A percentile compares a stretch with the other conserved stretches of the same genome.
These are phyloP conservation scores for Orius laevigatus DNA, from an alignment of 1,140 invertebrate species.

Conservation along the genomic window DNA sequence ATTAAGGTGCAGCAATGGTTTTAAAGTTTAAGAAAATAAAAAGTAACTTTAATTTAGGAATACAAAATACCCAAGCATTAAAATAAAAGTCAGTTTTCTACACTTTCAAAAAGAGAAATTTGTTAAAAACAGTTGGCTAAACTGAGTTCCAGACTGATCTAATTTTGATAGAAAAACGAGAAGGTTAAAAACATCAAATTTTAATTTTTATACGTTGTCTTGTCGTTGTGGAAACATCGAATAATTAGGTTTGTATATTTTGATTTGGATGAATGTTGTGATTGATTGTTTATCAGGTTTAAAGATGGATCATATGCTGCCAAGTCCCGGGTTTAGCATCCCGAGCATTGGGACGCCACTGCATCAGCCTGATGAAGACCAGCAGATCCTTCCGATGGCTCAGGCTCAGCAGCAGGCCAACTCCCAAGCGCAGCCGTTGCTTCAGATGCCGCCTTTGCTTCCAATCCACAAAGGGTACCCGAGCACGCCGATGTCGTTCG, in stretches of 20 bases:
- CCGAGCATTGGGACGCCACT: constrained; percentile 77
- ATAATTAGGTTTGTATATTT: neutral
- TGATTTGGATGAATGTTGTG: neutral
- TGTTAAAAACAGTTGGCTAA: too few species aligned
- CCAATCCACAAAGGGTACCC: constrained; percentile 42
- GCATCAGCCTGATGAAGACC: constrained; percentile 82
- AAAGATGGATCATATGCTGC: constrained; percentile 73
- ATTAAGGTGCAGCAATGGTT: too few species aligned
- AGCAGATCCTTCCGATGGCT: constrained; percentile 65
- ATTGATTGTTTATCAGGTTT: neutral
- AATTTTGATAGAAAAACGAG: too few species aligned
- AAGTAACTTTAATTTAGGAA: too few species aligned
- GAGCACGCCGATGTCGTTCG: constrained; percentile 43
- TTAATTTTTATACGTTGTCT: too few species aligned
- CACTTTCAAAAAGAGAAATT: too few species aligned
- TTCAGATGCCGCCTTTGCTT: constrained; percentile 37
- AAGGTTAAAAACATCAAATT: too few species aligned
- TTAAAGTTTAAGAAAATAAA: too few species aligned
- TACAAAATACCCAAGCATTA: too few species aligned
- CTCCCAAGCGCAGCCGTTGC: constrained; percentile 43
- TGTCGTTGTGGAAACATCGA: too few species aligned
- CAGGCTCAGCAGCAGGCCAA: constrained; percentile 56
- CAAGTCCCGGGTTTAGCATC: constrained; percentile 74
- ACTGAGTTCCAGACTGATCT: too few species aligned
- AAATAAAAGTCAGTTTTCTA: too few species aligned